Base-by-base conservation (phyloP, 2,113 vertebrate genomes). In the Jacana jacana region DNA sequence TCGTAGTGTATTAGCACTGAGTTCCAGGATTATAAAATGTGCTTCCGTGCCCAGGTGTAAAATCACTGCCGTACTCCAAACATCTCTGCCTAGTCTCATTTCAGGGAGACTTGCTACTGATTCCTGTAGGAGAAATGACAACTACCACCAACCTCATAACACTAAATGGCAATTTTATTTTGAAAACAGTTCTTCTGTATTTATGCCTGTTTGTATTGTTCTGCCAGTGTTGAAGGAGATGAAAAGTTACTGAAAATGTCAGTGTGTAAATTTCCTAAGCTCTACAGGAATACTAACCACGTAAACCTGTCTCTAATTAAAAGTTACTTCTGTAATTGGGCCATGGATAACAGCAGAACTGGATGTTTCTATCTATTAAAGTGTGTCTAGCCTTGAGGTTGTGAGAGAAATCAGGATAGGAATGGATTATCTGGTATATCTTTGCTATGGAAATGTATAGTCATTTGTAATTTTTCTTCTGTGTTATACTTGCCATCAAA, bases 381-480 rank as follows among this genome's bases (percentile, higher is more conserved):
- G 19, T 86, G 65, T 68, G 64, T 72, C 89, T 86, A 93, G 81
- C 89, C 65, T 95, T 90, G 69, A 91, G 86, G 48, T 87, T 84
- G 54, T 88, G 61, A 73, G 72, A 79, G 52, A 75, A 89, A 77
- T 90, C 72, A 73, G 1, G 35, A 89, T 86, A 88, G 82, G 92
- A 95, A 88, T 93, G 82, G 68, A 80, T 91, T 86, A 93, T 94
- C 80, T 82, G 33, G 39, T 86, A 28, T 93, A 88, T 96, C 80
- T 96, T 96, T 95, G 83, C 95, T 96, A 88, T 96, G 91, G 90
- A 94, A 96, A 96, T 93, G 63, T 81, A 48, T n/a, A 89, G 60
- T 78, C 20, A 49, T 95, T 91, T 91, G 77, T 96, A 57, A 71
- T 52, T 89, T 80, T 79, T 65, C 57, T 69, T 86, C 69, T 61